Evolutionary conservation across 2,888 invertebrate species (phyloP), one percentile per base, ranked within the genome.

Genomic region (Phania funesta): DNA sequence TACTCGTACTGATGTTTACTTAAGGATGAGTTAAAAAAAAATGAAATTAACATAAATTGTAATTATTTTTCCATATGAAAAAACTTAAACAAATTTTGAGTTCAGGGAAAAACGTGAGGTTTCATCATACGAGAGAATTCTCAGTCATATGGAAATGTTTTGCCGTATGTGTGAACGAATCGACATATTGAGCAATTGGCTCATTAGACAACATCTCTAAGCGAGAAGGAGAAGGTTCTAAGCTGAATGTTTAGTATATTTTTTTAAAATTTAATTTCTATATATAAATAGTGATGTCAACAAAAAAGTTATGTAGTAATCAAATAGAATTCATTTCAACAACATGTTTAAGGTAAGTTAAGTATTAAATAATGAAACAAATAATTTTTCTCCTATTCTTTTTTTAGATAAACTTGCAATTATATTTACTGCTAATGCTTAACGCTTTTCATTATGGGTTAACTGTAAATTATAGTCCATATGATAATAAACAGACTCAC

Each of bases 81-180:
- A 78, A 65, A 78, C 48, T 70, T 50, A 60, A 68, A 56, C 46
- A 48, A 58, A 32, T 58, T 65, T 50, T 58, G 70, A 70, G 70
- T 70, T 74, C 74, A 78, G 68, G 78, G 78, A 75, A 82, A 82
- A 82, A 78, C 82, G 82, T 78, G 82, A 82, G 78, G 78, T 82
- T 82, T 82, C 54, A 46, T 32, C 29, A 48, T 38, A 48, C 24
- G 62, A 77, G 64, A 78, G 64, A 68, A 29, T 75, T 75, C 70
- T 60, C 75, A 76, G 24, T 9, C 46, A 65, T 7, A 65, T 50
- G 11, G 32, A 60, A 54, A 44, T 22, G 5, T 20, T 50, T 26
- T 6, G 8, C 56, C 48, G 32, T 32, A 48, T 38, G 5, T 20
- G 50, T 26, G 11, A 11, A 65, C 48, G 32, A 44, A 48, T 38